These are phyloP conservation scores for Halichoerus grypus DNA, from an alignment of 2,113 vertebrate species.

Conservation along the genomic window DNA sequence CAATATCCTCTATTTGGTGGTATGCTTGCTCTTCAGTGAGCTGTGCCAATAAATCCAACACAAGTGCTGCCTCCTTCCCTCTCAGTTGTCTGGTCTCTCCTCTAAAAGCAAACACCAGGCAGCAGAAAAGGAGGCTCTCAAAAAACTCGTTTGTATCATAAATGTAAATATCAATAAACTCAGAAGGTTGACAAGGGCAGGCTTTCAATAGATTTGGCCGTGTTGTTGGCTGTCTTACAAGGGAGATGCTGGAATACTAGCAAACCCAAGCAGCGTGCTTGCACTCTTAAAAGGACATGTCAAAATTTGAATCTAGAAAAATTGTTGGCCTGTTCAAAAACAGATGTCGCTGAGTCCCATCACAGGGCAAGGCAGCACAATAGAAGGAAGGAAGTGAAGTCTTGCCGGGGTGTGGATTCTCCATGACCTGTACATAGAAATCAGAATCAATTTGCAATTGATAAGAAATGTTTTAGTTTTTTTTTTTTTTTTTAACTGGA, in stretches of 20 bases:
- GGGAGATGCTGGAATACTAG: neutral
- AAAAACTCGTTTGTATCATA: slow-evolving; percentile 68
- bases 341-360: neutral
- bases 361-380: neutral
- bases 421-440: neutral
- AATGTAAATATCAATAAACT: slow-evolving; percentile 79
- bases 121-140: slow-evolving; percentile 57
- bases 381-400: neutral
- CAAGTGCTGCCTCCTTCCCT: slow-evolving; percentile 61
- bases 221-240: slow-evolving; percentile 58
- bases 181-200: slow-evolving; percentile 57
- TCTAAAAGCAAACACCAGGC: slow-evolving; percentile 69
- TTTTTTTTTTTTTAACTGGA: neutral
- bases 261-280: neutral
- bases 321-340: neutral
- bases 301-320: slow-evolving; percentile 17
- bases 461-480: neutral
- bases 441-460: neutral
- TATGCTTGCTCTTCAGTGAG: slow-evolving; percentile 67
- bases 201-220: slow-evolving; percentile 43
- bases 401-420: neutral
- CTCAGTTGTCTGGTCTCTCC: slow-evolving; percentile 60
- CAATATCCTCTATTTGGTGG: slow-evolving; percentile 73
- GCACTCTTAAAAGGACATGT: neutral
- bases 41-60: slow-evolving; percentile 77